A percentile compares a stretch with the other conserved stretches of the same genome.
phyloP scores from a whole-genome alignment of 2,113 vertebrate genomes.

The Scatophagus argus region DNA sequence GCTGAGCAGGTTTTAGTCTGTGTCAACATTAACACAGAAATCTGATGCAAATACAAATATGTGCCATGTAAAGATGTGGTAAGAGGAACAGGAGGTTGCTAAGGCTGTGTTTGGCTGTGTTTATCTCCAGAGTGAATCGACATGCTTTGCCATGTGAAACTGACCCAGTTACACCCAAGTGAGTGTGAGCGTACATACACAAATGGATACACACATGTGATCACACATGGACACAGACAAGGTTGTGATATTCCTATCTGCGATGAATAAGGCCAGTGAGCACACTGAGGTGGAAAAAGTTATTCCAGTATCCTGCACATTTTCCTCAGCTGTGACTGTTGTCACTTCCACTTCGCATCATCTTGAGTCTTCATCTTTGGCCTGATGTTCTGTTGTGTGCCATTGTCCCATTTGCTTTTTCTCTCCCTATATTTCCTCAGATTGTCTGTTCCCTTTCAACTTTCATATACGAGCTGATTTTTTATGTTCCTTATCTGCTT shows the following conservation, averaged over 20 bases:
- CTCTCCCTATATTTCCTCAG: slow-evolving; percentile 27
- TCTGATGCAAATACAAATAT: slow-evolving; percentile 56
- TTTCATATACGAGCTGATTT: not conserved
- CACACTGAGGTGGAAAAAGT: slow-evolving; percentile 16
- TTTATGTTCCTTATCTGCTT: no score
- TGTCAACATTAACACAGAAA: slow-evolving; percentile 20
- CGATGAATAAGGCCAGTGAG: slow-evolving; percentile 17
- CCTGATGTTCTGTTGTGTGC: slow-evolving; percentile 57
- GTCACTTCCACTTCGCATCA: not conserved
- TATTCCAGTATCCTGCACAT: slow-evolving; percentile 19
- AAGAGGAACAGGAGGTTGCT: slow-evolving; percentile 43
- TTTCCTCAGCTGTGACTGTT: slow-evolving; percentile 17
- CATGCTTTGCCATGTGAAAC: slow-evolving; percentile 63
- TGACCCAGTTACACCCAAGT: slow-evolving; percentile 66
- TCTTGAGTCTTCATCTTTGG: slow-evolving; percentile 40
- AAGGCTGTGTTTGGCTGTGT: slow-evolving; percentile 57
- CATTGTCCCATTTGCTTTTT: slow-evolving; percentile 43
- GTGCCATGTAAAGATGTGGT: slow-evolving; percentile 47
- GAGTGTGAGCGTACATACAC: slow-evolving; percentile 32
- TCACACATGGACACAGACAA: slow-evolving; percentile 30
- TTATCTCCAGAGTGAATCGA: slow-evolving; percentile 61
- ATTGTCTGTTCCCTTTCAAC: slow-evolving; percentile 24
- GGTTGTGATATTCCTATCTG: slow-evolving; percentile 24
- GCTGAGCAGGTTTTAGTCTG: not conserved
- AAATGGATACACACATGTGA: slow-evolving; percentile 15